Evolutionary conservation across 1,140 invertebrate species (phyloP), one percentile per base, ranked within the genome.

Genomic region (Philaenus spumarius): DNA sequence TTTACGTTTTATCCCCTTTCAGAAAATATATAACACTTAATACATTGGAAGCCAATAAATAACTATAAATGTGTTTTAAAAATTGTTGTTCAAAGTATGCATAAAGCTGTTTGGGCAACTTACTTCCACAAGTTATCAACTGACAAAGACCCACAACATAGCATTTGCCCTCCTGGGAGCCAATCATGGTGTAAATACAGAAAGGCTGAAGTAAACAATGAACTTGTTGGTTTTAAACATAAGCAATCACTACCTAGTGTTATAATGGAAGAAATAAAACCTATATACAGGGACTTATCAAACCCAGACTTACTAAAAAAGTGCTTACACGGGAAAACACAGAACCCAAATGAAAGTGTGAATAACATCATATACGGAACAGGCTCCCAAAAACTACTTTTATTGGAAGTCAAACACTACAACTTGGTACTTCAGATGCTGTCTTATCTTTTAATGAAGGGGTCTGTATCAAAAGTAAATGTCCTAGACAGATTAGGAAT

Each of bases 371-470:
- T n/a, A n/a, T n/a, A n/a, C n/a, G n/a, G 35, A 37, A 37, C 7
- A 37, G 35, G n/a, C n/a, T 37, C 7, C 35, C 35, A 9, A 37
- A 37, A n/a, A 37, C 35, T 37, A n/a, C 7, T 9, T 5, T 43
- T 43, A 15, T 43, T 6, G 40, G 40, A 14, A 6, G 4, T 43
- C n/a, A n/a, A n/a, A n/a, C 5, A 43, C 5, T 6, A 15, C 5
- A 43, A 4, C 20, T 43, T 43, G 40, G 40, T 43, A 19, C 20
- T 14, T 6, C 40, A 15, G 40, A 43, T 43, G 40, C 40, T 15
- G n/a, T 43, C 40, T 43, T 43, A 43, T 43, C n/a, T 43, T 43
- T 43, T n/a, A 43, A 43, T 43, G 40, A n/a, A 43, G 5, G 40
- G 40, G n/a, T 5, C 40, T 15, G 20, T 43, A 6, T 14, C 40